Percentiles rank a stretch among this genome's conserved stretches.
phyloP scores from a whole-genome alignment of 2,113 vertebrate species.

The Isichthys henryi region DNA sequence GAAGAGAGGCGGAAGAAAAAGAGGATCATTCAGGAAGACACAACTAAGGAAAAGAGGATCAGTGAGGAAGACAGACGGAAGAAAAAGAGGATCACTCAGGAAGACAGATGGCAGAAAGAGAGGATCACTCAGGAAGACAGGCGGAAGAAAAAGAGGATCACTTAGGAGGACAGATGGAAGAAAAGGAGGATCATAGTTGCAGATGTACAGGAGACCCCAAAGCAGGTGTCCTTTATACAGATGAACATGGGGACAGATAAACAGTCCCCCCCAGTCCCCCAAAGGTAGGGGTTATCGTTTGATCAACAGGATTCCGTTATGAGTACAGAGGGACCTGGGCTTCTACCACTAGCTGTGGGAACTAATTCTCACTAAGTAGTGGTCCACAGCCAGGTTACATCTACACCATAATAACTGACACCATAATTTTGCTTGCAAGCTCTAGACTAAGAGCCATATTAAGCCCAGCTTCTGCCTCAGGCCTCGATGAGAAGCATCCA shows the following conservation, averaged over 20 bases:
- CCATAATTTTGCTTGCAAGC: neutral
- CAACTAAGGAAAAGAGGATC: no score
- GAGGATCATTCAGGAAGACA: no score
- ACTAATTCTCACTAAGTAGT: neutral
- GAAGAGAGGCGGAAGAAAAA: no score
- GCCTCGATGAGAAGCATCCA: neutral
- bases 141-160: neutral
- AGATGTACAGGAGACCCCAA: neutral
- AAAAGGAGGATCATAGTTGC: neutral
- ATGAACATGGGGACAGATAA: neutral
- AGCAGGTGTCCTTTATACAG: neutral
- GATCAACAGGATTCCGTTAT: neutral
- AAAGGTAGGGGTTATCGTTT: neutral
- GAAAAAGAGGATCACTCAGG: neutral
- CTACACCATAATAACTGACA: neutral
- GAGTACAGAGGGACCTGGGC: neutral
- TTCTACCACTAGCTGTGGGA: neutral
- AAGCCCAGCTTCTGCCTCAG: neutral
- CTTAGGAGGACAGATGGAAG: neutral
- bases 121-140: neutral
- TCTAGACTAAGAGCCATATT: neutral
- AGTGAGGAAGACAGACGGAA: rapidly evolving
- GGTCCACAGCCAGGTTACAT: neutral
- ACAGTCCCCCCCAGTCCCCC: neutral
- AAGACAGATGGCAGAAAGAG: no score